Evolutionary conservation across 2,113 vertebrate species (phyloP).

Genomic region (Trinectes maculatus): DNA sequence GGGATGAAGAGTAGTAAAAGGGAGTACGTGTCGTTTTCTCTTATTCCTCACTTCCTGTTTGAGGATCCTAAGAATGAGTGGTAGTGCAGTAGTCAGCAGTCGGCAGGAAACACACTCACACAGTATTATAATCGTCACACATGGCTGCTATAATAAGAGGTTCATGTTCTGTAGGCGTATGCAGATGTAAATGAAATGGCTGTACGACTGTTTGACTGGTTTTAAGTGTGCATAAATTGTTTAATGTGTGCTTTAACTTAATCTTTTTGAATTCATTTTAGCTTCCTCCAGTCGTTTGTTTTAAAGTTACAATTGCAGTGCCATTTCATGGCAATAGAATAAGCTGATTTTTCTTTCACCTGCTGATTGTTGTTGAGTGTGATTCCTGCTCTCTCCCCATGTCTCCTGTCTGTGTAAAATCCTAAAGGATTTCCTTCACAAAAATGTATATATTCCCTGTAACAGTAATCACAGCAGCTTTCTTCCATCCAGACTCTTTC

Average conservation of each 20-base stretch:
- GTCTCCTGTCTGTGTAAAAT: background rate
- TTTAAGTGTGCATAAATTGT: background rate
- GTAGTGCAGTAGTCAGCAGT: conserved; percentile 59
- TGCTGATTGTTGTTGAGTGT: background rate
- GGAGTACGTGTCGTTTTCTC: conserved; percentile 45
- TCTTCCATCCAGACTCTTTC: background rate
- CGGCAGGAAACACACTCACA: conserved; percentile 45
- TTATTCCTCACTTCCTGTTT: conserved; percentile 70
- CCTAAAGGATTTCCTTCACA: background rate
- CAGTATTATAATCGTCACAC: conserved; percentile 40
- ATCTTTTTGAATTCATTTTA: background rate
- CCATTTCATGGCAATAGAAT: background rate
- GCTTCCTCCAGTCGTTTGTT: too few species aligned
- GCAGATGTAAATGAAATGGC: conserved; percentile 7
- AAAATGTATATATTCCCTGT: background rate
- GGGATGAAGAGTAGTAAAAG: conserved; percentile 47
- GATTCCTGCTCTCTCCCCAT: background rate
- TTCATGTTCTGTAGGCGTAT: conserved; percentile 31
- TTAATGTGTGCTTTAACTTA: background rate
- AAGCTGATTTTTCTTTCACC: background rate
- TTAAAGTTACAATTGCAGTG: too few species aligned
- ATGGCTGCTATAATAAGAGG: conserved; percentile 34
- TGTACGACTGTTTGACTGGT: background rate
- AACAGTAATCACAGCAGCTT: background rate
- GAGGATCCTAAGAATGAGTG: conserved; percentile 44